A percentile compares a stretch with the other conserved stretches of the same genome.
These are phyloP conservation scores for Diadegma fenestrale DNA, from an alignment of 2,888 invertebrate species.

Conservation along the genomic window DNA sequence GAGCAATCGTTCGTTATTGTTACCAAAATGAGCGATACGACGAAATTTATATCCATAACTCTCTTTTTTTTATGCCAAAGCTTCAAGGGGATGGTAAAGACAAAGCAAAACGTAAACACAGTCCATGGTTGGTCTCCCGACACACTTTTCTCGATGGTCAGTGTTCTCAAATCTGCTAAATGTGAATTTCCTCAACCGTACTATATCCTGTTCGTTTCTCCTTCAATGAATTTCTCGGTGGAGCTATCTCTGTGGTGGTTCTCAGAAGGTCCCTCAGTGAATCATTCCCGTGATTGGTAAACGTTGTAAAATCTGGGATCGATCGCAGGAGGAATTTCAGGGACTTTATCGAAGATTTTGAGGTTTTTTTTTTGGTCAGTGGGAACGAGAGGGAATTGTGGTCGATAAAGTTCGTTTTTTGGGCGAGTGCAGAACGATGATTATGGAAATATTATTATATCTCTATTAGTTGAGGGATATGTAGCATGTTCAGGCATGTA, in stretches of 20 bases:
- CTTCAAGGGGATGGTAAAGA: slow-evolving; percentile 38
- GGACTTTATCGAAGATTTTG: background rate
- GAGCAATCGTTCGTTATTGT: background rate
- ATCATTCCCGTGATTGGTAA: slow-evolving; percentile 21
- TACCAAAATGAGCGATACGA: background rate
- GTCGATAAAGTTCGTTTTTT: background rate
- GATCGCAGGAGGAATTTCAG: too few species aligned
- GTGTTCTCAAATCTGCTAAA: slow-evolving; percentile 35
- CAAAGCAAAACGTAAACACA: slow-evolving; percentile 23
- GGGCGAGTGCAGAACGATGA: too few species aligned
- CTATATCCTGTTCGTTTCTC: background rate
- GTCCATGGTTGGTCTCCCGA: slow-evolving; percentile 54
- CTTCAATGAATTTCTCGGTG: background rate
- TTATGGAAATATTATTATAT: too few species aligned
- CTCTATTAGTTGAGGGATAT: background rate
- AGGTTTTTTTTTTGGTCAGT: background rate
- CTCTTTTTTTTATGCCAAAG: background rate
- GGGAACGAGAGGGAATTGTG: background rate
- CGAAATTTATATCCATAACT: background rate
- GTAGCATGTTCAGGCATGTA: background rate
- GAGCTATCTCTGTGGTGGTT: background rate
- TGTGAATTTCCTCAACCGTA: slow-evolving; percentile 35
- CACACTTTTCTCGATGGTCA: slow-evolving; percentile 43
- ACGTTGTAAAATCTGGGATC: background rate
- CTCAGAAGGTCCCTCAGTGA: slow-evolving; percentile 15